A percentile compares a stretch with the other conserved stretches of the same genome.
Conservation (phyloP, 2,113 vertebrate genomes). For the Regulus satrapa region DNA sequence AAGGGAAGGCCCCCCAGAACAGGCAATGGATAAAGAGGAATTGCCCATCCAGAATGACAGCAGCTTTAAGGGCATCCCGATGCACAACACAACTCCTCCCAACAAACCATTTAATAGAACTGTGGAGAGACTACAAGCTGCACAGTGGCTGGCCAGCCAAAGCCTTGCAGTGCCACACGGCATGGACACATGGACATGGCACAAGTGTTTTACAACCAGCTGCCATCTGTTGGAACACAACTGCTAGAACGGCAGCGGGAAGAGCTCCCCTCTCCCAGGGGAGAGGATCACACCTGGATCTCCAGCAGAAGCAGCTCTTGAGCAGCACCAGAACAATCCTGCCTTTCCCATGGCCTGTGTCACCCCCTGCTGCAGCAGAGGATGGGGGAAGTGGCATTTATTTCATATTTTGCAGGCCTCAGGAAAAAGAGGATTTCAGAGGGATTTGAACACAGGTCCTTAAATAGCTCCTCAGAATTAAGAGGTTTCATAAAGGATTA, state of each 20-base stretch:
- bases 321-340: background rate
- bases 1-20: background rate
- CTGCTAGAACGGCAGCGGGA: background rate
- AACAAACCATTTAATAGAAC: background rate
- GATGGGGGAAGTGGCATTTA: background rate
- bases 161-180: background rate
- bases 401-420: background rate
- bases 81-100: background rate
- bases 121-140: background rate
- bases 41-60: background rate
- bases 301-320: background rate
- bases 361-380: background rate
- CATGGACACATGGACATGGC: rapidly evolving
- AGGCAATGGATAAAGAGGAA: background rate
- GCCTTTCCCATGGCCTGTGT: background rate
- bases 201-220: background rate
- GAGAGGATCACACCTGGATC: rapidly evolving
- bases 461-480: constrained; percentile 59
- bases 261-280: background rate
- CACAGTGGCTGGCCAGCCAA: rapidly evolving
- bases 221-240: background rate
- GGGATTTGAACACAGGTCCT: constrained; percentile 28
- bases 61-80: background rate
- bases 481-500: constrained; percentile 20
- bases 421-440: constrained; percentile 47